phyloP scores from a whole-genome alignment of 2,113 vertebrate genomes.

The Scomber colias region DNA sequence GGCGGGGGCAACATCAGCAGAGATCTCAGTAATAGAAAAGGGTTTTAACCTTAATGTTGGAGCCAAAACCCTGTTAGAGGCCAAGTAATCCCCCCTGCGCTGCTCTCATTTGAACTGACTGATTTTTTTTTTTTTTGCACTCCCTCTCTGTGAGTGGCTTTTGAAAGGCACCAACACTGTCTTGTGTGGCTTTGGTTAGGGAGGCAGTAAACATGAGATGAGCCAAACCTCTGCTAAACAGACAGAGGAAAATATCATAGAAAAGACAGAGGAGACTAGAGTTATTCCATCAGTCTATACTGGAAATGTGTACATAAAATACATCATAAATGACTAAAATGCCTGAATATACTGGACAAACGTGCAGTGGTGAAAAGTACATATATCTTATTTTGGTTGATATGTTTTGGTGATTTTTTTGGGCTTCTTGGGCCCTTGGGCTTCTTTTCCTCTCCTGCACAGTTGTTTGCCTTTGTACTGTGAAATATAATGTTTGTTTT shows the following conservation, averaged over 20 bases:
- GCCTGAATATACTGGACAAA: too few species aligned
- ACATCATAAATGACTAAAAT: too few species aligned
- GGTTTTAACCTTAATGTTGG: conserved; percentile 89
- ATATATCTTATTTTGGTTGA: too few species aligned
- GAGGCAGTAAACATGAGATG: conserved; percentile 28
- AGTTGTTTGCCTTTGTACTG: too few species aligned
- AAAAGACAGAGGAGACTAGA: background rate
- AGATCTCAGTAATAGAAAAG: conserved; percentile 87
- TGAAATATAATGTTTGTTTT: too few species aligned
- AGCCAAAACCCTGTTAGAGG: conserved; percentile 87
- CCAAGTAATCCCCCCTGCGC: conserved; percentile 83
- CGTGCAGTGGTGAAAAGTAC: too few species aligned
- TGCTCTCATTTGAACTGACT: conserved; percentile 80
- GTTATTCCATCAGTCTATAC: too few species aligned
- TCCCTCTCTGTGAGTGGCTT: conserved; percentile 27
- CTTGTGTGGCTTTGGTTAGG: conserved; percentile 37
- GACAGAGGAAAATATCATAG: background rate
- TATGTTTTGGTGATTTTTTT: too few species aligned
- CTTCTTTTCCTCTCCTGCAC: too few species aligned
- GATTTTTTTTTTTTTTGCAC: conserved; percentile 48
- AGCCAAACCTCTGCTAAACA: conserved; percentile 21
- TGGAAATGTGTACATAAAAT: too few species aligned
- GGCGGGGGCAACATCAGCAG: conserved; percentile 79
- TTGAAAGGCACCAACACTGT: conserved; percentile 43
- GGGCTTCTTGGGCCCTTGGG: too few species aligned